These are phyloP conservation scores for Dryobota labecula DNA, from an alignment of 2,888 invertebrate genomes.

Conservation along the genomic window DNA sequence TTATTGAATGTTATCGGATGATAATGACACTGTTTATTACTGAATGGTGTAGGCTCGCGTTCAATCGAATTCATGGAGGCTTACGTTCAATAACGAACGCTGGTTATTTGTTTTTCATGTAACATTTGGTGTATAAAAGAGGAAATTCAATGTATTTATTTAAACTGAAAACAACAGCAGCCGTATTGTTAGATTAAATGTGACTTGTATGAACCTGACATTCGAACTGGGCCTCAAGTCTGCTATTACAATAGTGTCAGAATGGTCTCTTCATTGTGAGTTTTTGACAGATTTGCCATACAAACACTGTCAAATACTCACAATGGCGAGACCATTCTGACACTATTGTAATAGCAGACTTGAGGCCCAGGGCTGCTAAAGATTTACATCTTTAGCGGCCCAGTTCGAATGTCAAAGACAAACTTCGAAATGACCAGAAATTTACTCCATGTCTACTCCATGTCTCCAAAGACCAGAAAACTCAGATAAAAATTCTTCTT, in stretches of 20 bases:
- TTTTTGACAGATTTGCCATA: too few species aligned
- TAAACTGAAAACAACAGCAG: neutral
- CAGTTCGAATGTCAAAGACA: neutral
- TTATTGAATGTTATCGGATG: slow-evolving; percentile 61
- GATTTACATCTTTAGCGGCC: too few species aligned
- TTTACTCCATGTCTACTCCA: too few species aligned
- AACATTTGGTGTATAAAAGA: neutral
- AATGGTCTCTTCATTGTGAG: too few species aligned
- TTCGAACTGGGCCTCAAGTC: neutral
- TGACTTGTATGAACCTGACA: neutral
- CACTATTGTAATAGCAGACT: too few species aligned
- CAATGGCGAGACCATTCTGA: too few species aligned
- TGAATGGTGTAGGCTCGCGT: slow-evolving; percentile 28
- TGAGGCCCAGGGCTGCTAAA: too few species aligned
- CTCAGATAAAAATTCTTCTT: slow-evolving; percentile 30
- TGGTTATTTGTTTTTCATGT: neutral
- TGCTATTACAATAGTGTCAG: too few species aligned
- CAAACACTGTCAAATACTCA: too few species aligned
- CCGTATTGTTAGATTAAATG: neutral
- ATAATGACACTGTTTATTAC: slow-evolving; percentile 56
- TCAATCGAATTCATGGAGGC: slow-evolving; percentile 19
- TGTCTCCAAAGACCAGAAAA: slow-evolving; percentile 15
- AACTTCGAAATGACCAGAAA: neutral
- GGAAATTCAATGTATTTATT: neutral
- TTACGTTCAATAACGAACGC: slow-evolving; percentile 14